Conservation (phyloP, 1,140 invertebrate genomes). For the Aporrectodea caliginosa region DNA sequence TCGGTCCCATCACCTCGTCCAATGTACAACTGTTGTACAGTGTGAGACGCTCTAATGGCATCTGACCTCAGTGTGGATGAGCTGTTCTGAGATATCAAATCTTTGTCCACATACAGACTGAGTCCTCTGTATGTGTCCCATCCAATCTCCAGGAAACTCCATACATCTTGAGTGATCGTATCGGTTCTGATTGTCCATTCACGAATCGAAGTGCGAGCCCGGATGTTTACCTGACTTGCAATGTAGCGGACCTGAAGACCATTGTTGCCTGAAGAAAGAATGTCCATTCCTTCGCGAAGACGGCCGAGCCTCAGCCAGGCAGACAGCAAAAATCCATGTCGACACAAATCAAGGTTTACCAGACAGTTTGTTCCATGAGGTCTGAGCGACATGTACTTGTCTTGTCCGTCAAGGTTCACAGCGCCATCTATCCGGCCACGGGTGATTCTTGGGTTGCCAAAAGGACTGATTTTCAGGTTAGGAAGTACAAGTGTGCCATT, state of each 20-base stretch:
- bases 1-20: constrained; percentile 7
- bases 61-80: not conserved
- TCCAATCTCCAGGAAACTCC: constrained; percentile 48
- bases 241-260: constrained; percentile 17
- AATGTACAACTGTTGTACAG: constrained; percentile 33
- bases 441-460: constrained; percentile 39
- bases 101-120: constrained; percentile 42
- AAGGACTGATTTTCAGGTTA: constrained; percentile 35
- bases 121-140: constrained; percentile 47
- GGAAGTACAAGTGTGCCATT: constrained; percentile 34
- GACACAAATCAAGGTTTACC: constrained; percentile 47
- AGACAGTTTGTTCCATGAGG: constrained; percentile 43
- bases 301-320: constrained; percentile 44
- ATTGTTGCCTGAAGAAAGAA: constrained; percentile 42
- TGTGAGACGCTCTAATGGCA: not conserved
- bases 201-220: constrained; percentile 26
- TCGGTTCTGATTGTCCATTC: constrained; percentile 41
- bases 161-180: constrained; percentile 37
- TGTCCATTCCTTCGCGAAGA: constrained; percentile 40
- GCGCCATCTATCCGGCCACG: constrained; percentile 46
- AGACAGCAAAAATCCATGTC: constrained; percentile 46
- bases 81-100: constrained; percentile 31
- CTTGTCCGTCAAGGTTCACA: constrained; percentile 41
- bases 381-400: constrained; percentile 46
- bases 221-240: not conserved